Evolutionary conservation across 2,797 vertebrate genomes (phyloP), one percentile per base, ranked within the genome.

Genomic region (Nannoperca obscura): DNA sequence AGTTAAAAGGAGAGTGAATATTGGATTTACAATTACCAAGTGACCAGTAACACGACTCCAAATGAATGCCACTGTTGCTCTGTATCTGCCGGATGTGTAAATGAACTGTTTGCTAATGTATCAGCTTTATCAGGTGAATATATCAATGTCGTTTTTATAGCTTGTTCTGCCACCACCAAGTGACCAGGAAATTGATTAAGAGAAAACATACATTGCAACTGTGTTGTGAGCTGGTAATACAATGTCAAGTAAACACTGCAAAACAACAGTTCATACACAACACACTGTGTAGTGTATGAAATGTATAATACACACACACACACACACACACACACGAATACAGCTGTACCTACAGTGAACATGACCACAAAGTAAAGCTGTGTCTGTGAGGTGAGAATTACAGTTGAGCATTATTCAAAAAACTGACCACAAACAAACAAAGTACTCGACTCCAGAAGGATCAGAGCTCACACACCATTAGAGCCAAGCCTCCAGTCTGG

Each of bases 341-440:
- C 77, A 69, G 10, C 24, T 70, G 64, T 93, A 97, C 96, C 84
- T 97, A 97, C 96, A 92, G 95, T 96, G 83, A 96, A 97, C 87
- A 97, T 92, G 92, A 97, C 86, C 87, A 97, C 96, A 92, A 96
- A 97, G 90, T 96, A 96, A 89, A 95, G 92, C 94, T 94, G 93
- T 59, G 94, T 92, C 87, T 91, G 91, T 63, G 76, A 82, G 74
- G 61, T 12, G 20, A 85, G 74, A 81, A 79, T 54, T 47, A 73
- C 47, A 81, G 57, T 55, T 60, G 14, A 74, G 73, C 36, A 54
- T 80, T 62, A 79, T 78, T 86, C 40, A 86, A 38, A 86, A 73
- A 85, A 76, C 14, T 60, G 65, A 81, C 61, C 72, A 69, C 69
- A 86, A 64, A 77, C 62, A 87, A 84, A 78, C 61, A 70, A 44